Evolutionary conservation across 1,140 invertebrate species (phyloP).

Genomic region (Elysia chlorotica): DNA sequence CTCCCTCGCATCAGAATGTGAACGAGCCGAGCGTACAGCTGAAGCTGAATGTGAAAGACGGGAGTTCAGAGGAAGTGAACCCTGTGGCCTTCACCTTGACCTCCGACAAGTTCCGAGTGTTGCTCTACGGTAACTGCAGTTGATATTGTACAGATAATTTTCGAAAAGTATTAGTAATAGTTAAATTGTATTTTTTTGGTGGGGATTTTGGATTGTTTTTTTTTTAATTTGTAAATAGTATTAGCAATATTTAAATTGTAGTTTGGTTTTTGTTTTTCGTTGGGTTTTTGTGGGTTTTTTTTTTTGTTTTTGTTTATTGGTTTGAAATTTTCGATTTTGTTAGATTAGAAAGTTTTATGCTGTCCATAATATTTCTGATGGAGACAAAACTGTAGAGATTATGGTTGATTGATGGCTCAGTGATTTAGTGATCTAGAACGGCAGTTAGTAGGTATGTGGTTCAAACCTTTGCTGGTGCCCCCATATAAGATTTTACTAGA

Average conservation of each 20-base stretch:
- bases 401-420: no score
- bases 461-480: no score
- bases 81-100: conserved; percentile 47
- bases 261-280: no score
- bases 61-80: conserved; percentile 25
- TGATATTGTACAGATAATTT: no score
- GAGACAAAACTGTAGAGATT: no score
- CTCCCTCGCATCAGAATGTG: conserved; percentile 34
- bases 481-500: no score
- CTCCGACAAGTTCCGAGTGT: conserved; percentile 51
- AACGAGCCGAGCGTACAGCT: conserved; percentile 53
- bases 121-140: conserved; percentile 50
- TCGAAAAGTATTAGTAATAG: no score
- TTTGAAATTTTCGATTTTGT: background rate
- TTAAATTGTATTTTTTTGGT: background rate
- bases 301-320: background rate
- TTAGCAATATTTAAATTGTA: no score
- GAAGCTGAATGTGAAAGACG: conserved; percentile 34
- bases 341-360: background rate
- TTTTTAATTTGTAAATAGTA: no score
- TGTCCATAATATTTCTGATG: background rate
- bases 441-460: no score
- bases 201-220: no score
- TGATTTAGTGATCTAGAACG: no score
- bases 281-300: background rate